Evolutionary conservation across 2,797 vertebrate species (phyloP).

Genomic region (Lacerta agilis): DNA sequence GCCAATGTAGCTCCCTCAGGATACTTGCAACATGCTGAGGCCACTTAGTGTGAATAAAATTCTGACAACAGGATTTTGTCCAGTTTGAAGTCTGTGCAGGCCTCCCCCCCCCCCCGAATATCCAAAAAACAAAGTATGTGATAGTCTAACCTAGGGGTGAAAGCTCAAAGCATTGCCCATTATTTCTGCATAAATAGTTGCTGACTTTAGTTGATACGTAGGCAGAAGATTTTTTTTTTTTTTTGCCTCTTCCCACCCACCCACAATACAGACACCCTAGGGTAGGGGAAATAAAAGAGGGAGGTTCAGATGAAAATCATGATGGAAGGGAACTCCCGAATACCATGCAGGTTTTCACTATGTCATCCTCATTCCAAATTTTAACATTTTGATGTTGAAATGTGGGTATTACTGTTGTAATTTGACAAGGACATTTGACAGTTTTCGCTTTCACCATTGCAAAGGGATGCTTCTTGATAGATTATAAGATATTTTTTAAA

Average conservation of each 20-base stretch:
- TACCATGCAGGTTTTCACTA: not conserved
- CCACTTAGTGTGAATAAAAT: conserved; percentile 72
- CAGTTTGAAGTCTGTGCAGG: conserved; percentile 32
- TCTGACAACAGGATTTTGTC: conserved; percentile 58
- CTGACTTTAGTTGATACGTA: not conserved
- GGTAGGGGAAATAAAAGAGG: not conserved
- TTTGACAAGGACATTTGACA: not conserved
- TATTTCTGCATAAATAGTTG: conserved; percentile 21
- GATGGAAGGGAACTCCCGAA: not conserved
- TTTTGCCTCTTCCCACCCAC: not conserved
- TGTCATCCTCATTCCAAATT: not conserved
- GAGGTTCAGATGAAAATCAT: not conserved
- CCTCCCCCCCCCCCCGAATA: conserved; percentile 29
- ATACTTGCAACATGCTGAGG: conserved; percentile 65
- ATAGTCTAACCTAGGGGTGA: conserved; percentile 38
- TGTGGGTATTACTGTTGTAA: not conserved
- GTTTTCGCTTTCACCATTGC: not conserved
- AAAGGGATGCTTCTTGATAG: not conserved
- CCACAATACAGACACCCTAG: not conserved
- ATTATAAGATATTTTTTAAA: not conserved
- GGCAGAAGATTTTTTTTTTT: not conserved
- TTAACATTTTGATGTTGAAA: not conserved
- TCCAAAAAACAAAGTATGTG: conserved; percentile 39
- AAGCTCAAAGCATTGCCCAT: conserved; percentile 43
- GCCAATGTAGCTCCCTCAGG: conserved; percentile 63